Percentiles rank a stretch among this genome's conserved stretches.
phyloP scores from a whole-genome alignment of 2,888 invertebrate species.

The Tipula lateralis region DNA sequence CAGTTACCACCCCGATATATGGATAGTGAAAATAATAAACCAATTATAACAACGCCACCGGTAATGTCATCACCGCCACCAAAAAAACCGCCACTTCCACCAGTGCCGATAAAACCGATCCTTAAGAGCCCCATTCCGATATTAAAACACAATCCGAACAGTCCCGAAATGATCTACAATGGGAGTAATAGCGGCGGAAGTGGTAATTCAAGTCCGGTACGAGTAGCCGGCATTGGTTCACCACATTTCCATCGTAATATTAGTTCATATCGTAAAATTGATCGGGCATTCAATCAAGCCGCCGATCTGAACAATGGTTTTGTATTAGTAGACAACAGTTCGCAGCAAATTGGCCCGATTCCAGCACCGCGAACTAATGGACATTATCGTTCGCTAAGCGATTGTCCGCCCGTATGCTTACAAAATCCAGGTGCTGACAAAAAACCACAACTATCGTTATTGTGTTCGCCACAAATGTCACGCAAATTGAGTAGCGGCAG shows the following conservation, averaged over 20 bases:
- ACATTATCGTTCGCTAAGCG: constrained; percentile 39
- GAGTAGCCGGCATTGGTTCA: constrained; percentile 60
- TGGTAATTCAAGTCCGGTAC: constrained; percentile 44
- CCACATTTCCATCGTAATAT: constrained; percentile 59
- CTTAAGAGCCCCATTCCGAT: constrained; percentile 55
- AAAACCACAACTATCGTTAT: constrained; percentile 42
- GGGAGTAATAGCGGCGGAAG: constrained; percentile 39
- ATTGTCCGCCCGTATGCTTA: constrained; percentile 39
- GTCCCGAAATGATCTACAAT: constrained; percentile 41
- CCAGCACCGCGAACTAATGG: constrained; percentile 41
- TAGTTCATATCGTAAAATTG: constrained; percentile 56
- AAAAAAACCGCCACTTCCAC: constrained; percentile 69
- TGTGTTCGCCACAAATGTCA: constrained; percentile 56
- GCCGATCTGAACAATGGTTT: background rate
- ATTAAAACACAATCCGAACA: constrained; percentile 54
- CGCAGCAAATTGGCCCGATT: background rate
- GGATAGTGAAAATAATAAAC: constrained; percentile 29
- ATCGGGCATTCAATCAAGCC: constrained; percentile 45
- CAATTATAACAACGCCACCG: constrained; percentile 28
- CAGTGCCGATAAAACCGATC: constrained; percentile 53
- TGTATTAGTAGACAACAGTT: background rate
- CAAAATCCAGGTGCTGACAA: constrained; percentile 38
- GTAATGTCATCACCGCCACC: constrained; percentile 54
- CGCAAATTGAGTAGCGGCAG: constrained; percentile 41
- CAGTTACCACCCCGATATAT: constrained; percentile 36